Conservation (phyloP, 2,888 invertebrate species). For the Monoplex corrugatus region DNA sequence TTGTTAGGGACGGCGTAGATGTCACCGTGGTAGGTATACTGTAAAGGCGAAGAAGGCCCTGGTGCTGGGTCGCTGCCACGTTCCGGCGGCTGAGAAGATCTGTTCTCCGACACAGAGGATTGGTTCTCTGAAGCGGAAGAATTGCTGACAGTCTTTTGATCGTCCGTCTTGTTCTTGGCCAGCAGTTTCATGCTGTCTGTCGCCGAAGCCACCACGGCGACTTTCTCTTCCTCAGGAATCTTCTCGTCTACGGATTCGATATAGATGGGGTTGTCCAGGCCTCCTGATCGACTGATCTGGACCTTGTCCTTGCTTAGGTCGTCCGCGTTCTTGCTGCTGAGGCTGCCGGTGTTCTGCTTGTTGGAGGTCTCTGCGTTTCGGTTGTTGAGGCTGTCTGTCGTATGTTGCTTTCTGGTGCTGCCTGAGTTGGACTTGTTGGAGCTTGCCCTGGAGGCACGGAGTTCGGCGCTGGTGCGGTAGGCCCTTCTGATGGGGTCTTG, state of each 20-base stretch:
- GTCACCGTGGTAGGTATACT: slow-evolving; percentile 55
- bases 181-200: slow-evolving; percentile 64
- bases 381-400: neutral
- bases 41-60: neutral
- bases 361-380: neutral
- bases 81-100: neutral
- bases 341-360: too few relatives aligned
- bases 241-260: slow-evolving; percentile 1
- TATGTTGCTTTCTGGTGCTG: neutral
- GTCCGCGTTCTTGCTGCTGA: neutral
- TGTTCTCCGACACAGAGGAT: neutral
- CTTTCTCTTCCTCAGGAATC: neutral
- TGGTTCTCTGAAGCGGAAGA: neutral
- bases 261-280: neutral
- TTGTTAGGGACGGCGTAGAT: slow-evolving; percentile 52
- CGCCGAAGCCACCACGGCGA: slow-evolving; percentile 42
- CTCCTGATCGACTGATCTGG: neutral
- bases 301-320: neutral
- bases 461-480: neutral
- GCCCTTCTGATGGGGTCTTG: neutral
- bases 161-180: slow-evolving; percentile 62
- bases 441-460: slow-evolving; percentile 10
- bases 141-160: slow-evolving; percentile 55
- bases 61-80: neutral
- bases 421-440: neutral